Percentiles rank a stretch among this genome's conserved stretches.
phyloP scores from a whole-genome alignment of 2,113 vertebrate genomes.

The Jaculus jaculus region DNA sequence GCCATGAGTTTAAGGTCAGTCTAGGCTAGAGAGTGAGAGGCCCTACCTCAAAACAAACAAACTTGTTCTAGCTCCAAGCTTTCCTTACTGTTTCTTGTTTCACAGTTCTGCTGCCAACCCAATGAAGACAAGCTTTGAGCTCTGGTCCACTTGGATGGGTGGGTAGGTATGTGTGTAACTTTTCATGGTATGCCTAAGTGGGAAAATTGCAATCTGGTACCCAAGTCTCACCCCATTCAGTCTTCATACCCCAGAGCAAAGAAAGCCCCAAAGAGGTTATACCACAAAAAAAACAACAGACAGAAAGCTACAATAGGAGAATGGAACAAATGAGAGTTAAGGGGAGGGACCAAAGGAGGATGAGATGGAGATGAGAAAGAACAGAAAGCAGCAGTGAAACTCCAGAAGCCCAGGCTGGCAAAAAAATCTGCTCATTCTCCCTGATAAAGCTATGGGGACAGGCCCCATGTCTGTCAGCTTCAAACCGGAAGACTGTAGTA shows the following conservation, averaged over 20 bases:
- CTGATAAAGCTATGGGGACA: constrained; percentile 21
- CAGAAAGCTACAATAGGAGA: not conserved
- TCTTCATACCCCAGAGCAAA: constrained; percentile 17
- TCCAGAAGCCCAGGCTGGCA: not conserved
- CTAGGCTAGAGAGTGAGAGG: no score
- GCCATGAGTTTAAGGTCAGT: no score
- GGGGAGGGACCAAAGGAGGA: not conserved
- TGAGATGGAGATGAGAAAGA: not conserved
- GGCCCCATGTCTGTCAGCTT: not conserved
- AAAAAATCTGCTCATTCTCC: not conserved
- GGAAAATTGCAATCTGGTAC: not conserved
- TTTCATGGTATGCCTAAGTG: not conserved
- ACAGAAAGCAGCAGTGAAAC: not conserved
- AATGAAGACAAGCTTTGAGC: constrained; percentile 35
- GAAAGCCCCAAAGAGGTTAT: not conserved
- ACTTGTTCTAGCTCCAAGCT: not conserved
- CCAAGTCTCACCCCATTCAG: constrained; percentile 7
- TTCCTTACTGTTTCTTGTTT: not conserved
- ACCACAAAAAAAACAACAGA: constrained; percentile 32
- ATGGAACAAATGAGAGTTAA: not conserved
- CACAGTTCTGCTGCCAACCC: not conserved
- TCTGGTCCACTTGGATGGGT: not conserved
- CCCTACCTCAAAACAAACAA: not conserved
- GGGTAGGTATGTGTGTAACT: not conserved
- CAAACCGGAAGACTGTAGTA: not conserved